phyloP scores from a whole-genome alignment of 1,140 invertebrate species.

The Euglossa dilemma region DNA sequence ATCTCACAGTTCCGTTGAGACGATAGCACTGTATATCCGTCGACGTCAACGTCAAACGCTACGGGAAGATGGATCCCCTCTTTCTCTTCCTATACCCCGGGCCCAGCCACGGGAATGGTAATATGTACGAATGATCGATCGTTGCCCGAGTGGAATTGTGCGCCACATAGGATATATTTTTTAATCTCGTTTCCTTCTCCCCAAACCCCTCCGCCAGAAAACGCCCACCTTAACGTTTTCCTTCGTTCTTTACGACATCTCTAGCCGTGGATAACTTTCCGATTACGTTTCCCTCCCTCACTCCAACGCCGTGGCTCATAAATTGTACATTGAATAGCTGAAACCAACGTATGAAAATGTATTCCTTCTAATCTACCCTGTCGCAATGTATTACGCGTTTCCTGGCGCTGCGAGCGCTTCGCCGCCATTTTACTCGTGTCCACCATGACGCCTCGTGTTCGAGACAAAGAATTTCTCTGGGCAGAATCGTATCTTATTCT shows the following conservation, averaged over 20 bases:
- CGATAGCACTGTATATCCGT: constrained; percentile 31
- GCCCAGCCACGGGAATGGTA: constrained; percentile 48
- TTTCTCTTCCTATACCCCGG: constrained; percentile 43
- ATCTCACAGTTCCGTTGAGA: constrained; percentile 13
- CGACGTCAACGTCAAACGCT: constrained; percentile 52
- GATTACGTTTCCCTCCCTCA: constrained; percentile 47
- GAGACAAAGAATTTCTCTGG: neutral
- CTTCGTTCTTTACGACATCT: constrained; percentile 14
- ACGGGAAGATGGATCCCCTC: constrained; percentile 53
- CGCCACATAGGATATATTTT: constrained; percentile 55
- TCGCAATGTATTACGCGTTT: neutral
- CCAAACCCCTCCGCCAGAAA: too few species aligned
- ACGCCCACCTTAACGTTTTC: neutral
- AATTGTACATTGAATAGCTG: constrained; percentile 35
- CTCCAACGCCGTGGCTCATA: constrained; percentile 24
- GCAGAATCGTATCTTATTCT: neutral
- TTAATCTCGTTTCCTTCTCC: constrained; percentile 36
- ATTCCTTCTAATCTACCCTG: constrained; percentile 25
- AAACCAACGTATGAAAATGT: constrained; percentile 19
- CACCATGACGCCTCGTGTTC: too few species aligned
- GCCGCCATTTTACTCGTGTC: neutral
- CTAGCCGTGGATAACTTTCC: constrained; percentile 48
- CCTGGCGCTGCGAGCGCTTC: neutral
- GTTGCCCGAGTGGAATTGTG: constrained; percentile 55
- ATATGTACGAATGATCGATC: constrained; percentile 66